Evolutionary conservation across 2,888 invertebrate genomes (phyloP), one percentile per base, ranked within the genome.

Genomic region (Microctonus aethiopoides): DNA sequence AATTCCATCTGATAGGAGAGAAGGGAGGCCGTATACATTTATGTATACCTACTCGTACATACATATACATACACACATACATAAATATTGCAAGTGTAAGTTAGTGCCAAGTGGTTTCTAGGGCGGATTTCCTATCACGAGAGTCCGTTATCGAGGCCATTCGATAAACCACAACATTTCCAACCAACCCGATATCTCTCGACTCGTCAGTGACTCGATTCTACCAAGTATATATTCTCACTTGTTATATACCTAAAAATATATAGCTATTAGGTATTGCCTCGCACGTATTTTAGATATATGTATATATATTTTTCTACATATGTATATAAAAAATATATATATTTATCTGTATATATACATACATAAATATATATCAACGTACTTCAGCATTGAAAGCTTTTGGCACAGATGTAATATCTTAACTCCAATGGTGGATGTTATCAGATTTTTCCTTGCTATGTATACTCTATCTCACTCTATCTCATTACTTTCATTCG

Each of bases 61-160:
- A 36, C 10, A 39, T 39, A 39, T 39, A 39, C n/a, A 39, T n/a
- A 84, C 78, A 79, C 16, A 9, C 6, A 16, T 13, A 26, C 9
- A 62, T 41, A 62, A 62, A 36, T 11, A 24, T 82, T 83, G 76
- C 56, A 73, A 78, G 75, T 80, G 80, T 80, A 77, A 78, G 76
- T 80, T 78, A 76, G 76, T 79, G 78, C 77, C 77, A 76, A 77
- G 72, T 72, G 77, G 75, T 80, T 78, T 79, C 75, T 78, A 64
- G 75, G 72, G 51, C 76, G 76, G 73, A 78, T 77, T 76, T 75
- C 77, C 75, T 62, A 74, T 75, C 74, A 76, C 61, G 72, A 71
- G 74, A 72, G 70, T 76, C 70, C 63, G 75, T 74, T 75, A 75
- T 74, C 69, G 73, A 63, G 52, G 63, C 60, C 70, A 71, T 71